Conservation (phyloP, 2,113 vertebrate genomes). For the Coptodon bakossiorum region DNA sequence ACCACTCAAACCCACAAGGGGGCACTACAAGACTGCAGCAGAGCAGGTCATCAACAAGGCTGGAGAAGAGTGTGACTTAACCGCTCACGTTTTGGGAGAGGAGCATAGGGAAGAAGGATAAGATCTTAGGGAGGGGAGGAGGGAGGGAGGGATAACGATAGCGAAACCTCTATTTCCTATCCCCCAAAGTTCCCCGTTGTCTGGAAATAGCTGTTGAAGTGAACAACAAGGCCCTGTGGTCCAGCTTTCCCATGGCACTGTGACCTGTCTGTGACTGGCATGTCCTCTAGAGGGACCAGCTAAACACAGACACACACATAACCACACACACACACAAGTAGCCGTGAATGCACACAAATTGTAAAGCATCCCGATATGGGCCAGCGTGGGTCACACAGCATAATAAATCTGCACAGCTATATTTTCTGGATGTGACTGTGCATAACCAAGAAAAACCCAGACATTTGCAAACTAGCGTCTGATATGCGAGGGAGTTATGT, state of each 20-base stretch:
- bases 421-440: background rate
- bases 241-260: conserved; percentile 70
- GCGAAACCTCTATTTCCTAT: conserved; percentile 57
- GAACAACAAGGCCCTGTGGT: conserved; percentile 59
- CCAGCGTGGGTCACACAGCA: background rate
- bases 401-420: background rate
- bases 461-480: background rate
- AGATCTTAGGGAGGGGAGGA: conserved; percentile 21
- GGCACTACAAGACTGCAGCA: conserved; percentile 37
- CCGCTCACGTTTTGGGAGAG: conserved; percentile 10
- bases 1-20: conserved; percentile 32
- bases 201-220: conserved; percentile 67
- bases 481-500: background rate
- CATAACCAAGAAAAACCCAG: background rate
- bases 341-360: background rate
- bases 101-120: conserved; percentile 59
- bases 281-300: conserved; percentile 33
- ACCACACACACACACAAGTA: background rate
- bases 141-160: conserved; percentile 2
- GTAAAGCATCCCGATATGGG: background rate
- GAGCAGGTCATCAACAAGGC: background rate
- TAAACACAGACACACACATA: background rate
- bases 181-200: conserved; percentile 42
- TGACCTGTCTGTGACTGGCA: conserved; percentile 67
- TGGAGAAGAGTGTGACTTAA: background rate